These are phyloP conservation scores for Lepas anatifera DNA, from an alignment of 2,888 invertebrate species.

Conservation along the genomic window DNA sequence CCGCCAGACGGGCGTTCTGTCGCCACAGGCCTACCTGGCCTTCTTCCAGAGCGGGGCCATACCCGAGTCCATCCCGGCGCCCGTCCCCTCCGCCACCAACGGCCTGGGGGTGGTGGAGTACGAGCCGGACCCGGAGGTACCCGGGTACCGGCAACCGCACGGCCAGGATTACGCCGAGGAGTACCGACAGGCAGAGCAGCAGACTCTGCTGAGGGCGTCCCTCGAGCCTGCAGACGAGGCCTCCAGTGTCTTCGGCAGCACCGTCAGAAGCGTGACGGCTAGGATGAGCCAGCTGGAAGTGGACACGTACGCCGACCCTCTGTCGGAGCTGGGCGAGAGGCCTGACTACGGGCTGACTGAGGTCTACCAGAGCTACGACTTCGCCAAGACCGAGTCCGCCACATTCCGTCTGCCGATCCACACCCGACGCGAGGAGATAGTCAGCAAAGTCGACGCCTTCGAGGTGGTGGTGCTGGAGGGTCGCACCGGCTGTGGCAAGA, in stretches of 20 bases:
- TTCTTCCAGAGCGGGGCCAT: background rate
- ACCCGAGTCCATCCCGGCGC: background rate
- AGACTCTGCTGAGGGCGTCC: background rate
- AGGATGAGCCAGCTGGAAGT: background rate
- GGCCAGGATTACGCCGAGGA: background rate
- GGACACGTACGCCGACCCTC: background rate
- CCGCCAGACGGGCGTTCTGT: background rate
- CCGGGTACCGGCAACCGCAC: background rate
- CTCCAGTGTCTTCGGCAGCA: background rate
- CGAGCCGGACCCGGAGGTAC: background rate
- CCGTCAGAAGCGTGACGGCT: background rate
- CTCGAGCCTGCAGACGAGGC: background rate
- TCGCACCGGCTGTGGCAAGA: constrained; percentile 81
- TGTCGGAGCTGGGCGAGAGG: background rate
- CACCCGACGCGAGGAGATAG: constrained; percentile 42
- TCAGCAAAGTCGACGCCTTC: constrained; percentile 51
- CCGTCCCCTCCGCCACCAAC: background rate
- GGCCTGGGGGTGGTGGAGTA: background rate
- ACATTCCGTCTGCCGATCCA: constrained; percentile 30
- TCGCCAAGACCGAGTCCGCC: constrained; percentile 29
- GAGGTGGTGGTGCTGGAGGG: constrained; percentile 77
- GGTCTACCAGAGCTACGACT: constrained; percentile 33
- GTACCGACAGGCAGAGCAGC: background rate
- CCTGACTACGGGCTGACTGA: constrained; percentile 26
- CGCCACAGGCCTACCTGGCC: background rate